phyloP scores from a whole-genome alignment of 64 coral and sea anemone species.

The Porites lutea region DNA sequence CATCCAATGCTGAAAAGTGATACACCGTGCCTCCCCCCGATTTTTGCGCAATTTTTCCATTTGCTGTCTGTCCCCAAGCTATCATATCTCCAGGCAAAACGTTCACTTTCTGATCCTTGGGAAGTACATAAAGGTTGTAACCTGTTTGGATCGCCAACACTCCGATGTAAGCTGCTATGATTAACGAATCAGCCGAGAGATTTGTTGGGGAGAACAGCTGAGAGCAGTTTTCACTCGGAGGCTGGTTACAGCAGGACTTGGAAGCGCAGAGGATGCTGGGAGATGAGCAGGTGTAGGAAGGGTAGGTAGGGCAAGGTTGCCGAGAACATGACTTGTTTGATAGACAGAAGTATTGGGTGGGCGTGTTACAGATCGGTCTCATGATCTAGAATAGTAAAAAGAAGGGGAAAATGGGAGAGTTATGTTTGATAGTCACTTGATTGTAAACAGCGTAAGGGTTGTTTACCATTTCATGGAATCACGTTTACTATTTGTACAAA shows the following conservation, averaged over 20 bases:
- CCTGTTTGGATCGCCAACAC: slow-evolving; percentile 49
- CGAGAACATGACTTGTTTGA: slow-evolving; percentile 19
- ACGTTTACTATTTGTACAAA: too few relatives aligned
- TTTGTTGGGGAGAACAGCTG: neutral
- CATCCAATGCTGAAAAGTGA: neutral
- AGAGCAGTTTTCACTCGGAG: neutral
- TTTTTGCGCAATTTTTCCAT: slow-evolving; percentile 63
- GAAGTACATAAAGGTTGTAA: slow-evolving; percentile 79
- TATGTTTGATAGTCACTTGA: too few relatives aligned
- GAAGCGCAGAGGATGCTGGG: neutral
- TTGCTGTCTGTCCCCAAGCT: slow-evolving; percentile 62
- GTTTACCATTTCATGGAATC: too few relatives aligned
- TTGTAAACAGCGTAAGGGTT: too few relatives aligned
- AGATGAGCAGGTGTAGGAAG: neutral
- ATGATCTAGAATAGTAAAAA: slow-evolving; percentile 20
- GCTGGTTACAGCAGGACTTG: neutral
- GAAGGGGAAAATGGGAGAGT: neutral
- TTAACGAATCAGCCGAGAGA: slow-evolving; percentile 14
- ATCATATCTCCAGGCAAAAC: slow-evolving; percentile 63
- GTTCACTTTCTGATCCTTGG: slow-evolving; percentile 40
- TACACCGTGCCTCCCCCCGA: slow-evolving; percentile 11
- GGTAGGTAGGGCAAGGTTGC: neutral
- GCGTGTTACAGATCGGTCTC: slow-evolving; percentile 13
- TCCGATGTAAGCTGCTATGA: slow-evolving; percentile 43
- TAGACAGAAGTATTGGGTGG: slow-evolving; percentile 1